Percentiles rank a stretch among this genome's conserved stretches.
Conservation (phyloP, 1,140 invertebrate species). For the Caerostris extrusa region DNA sequence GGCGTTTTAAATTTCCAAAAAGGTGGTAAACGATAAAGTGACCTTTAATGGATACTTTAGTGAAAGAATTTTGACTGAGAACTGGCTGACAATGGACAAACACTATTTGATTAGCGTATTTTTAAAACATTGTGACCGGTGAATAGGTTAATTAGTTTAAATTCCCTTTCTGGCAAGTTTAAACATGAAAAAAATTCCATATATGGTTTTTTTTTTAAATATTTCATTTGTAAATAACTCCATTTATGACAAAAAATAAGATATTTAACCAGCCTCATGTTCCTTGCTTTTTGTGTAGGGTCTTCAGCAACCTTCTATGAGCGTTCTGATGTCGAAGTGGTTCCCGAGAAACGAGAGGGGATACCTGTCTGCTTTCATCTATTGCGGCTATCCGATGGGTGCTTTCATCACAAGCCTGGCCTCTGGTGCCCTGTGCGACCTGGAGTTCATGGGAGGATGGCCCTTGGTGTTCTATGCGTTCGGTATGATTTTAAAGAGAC, state of each 20-base stretch:
- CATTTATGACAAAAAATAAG: background rate
- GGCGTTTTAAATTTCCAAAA: no score
- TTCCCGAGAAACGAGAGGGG: constrained; percentile 64
- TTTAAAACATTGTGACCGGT: no score
- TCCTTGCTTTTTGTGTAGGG: background rate
- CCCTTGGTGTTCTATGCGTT: constrained; percentile 68
- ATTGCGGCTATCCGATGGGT: constrained; percentile 62
- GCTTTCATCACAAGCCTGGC: constrained; percentile 60
- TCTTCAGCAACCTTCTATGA: constrained; percentile 37
- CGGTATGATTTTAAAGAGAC: background rate
- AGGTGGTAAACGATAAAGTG: no score
- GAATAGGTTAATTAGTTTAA: no score
- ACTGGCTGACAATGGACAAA: no score
- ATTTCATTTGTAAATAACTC: no score
- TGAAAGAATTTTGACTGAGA: no score
- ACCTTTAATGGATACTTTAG: no score
- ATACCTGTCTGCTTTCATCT: constrained; percentile 68
- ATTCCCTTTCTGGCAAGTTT: no score
- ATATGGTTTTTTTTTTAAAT: no score
- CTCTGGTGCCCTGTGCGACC: constrained; percentile 40
- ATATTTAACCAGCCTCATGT: background rate
- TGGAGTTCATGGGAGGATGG: constrained; percentile 58
- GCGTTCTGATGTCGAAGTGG: constrained; percentile 65
- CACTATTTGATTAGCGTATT: no score
- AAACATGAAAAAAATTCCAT: no score